Percentiles rank a stretch among this genome's conserved stretches.
These are phyloP conservation scores for Dendrolimus houi DNA, from an alignment of 2,888 invertebrate genomes.

Conservation along the genomic window DNA sequence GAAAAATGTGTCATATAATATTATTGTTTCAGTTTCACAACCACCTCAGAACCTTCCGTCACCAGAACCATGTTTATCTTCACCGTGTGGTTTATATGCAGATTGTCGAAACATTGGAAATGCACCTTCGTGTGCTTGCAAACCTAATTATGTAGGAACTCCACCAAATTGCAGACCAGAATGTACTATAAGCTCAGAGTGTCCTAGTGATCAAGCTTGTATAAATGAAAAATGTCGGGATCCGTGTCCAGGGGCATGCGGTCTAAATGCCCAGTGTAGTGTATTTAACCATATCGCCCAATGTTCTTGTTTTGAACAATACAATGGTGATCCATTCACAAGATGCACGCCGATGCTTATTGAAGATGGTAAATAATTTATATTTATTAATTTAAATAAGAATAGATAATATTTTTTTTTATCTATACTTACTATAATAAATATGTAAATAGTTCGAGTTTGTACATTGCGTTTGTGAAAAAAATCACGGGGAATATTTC, in stretches of 20 bases:
- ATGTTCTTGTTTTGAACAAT: slow-evolving; percentile 75
- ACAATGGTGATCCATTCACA: slow-evolving; percentile 78
- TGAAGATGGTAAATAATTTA: slow-evolving; percentile 38
- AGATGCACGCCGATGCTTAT: slow-evolving; percentile 47
- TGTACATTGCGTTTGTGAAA: too few relatives aligned
- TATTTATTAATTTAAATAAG: not conserved
- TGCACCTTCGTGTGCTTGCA: slow-evolving; percentile 77
- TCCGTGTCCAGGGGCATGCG: slow-evolving; percentile 82
- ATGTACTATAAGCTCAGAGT: slow-evolving; percentile 82
- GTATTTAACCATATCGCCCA: slow-evolving; percentile 80
- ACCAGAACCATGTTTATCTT: slow-evolving; percentile 78
- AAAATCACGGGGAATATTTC: too few relatives aligned
- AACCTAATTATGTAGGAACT: slow-evolving; percentile 76
- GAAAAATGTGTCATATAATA: not conserved
- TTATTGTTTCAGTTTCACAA: slow-evolving; percentile 43
- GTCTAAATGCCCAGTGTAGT: slow-evolving; percentile 72
- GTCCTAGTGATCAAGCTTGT: slow-evolving; percentile 80
- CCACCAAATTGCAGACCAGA: slow-evolving; percentile 83
- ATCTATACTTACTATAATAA: not conserved
- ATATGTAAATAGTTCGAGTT: not conserved
- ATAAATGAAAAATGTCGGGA: slow-evolving; percentile 80
- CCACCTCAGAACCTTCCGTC: slow-evolving; percentile 32
- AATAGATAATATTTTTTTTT: not conserved
- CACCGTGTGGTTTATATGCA: slow-evolving; percentile 81
- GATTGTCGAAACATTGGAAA: slow-evolving; percentile 76